These are phyloP conservation scores for Chiloscyllium punctatum DNA, from an alignment of 2,797 vertebrate species.

Conservation along the genomic window DNA sequence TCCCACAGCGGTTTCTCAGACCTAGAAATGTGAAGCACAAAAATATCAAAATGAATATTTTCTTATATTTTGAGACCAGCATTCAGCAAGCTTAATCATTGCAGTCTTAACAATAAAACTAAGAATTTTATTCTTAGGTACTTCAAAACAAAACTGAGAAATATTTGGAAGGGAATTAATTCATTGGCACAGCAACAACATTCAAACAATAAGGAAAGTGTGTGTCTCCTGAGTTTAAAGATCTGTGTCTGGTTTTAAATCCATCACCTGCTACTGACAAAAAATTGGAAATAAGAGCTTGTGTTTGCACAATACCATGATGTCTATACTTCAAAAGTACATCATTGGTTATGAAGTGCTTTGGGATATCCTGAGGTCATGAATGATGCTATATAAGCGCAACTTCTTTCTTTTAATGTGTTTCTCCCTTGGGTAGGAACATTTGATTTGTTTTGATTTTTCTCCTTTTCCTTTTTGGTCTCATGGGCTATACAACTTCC, in stretches of 20 bases:
- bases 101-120: not conserved
- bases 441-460: constrained; percentile 24
- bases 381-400: not conserved
- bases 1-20: not conserved
- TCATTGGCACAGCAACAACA: not conserved
- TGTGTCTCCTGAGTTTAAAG: not conserved
- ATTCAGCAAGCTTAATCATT: not conserved
- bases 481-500: not conserved
- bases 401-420: not conserved
- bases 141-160: not conserved
- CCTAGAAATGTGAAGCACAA: not conserved
- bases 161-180: not conserved
- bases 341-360: not conserved
- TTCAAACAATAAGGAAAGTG: not conserved
- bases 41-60: not conserved
- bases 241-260: not conserved
- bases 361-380: constrained; percentile 29
- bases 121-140: not conserved
- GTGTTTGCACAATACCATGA: not conserved
- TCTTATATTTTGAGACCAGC: not conserved
- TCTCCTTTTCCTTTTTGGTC: not conserved
- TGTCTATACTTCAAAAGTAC: not conserved
- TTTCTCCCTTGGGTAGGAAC: constrained; percentile 18
- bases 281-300: not conserved
- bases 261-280: not conserved